Evolutionary conservation across 2,113 vertebrate genomes (phyloP).

Genomic region (Todiramphus saurophagus): DNA sequence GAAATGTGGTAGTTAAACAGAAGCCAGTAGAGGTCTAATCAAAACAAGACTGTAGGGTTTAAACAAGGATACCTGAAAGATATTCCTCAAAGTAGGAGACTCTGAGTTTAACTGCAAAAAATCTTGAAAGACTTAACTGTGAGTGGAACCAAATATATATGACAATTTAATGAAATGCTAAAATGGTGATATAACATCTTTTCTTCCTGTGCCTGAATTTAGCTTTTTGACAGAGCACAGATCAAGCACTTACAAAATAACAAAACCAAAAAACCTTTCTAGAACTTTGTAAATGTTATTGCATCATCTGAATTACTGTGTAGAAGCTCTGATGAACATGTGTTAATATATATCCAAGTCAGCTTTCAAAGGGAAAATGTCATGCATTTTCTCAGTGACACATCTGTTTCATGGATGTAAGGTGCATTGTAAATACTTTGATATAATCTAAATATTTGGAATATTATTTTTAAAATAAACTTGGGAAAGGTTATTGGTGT

Average conservation of each 20-base stretch:
- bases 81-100: background rate
- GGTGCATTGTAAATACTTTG: background rate
- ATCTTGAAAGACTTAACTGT: background rate
- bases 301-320: background rate
- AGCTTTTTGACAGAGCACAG: background rate
- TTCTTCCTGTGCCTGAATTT: background rate
- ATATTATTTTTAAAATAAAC: background rate
- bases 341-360: background rate
- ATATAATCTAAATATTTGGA: background rate
- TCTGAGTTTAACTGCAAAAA: background rate
- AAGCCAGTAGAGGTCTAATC: background rate
- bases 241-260: background rate
- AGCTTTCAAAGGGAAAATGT: background rate
- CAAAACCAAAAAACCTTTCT: background rate
- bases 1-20: background rate
- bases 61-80: background rate
- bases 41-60: background rate
- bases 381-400: background rate
- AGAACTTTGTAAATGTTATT: background rate
- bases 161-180: background rate
- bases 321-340: fast-evolving
- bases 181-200: background rate
- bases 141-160: background rate
- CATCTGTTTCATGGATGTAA: background rate
- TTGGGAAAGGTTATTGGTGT: background rate